Evolutionary conservation across 2,888 invertebrate genomes (phyloP).

Genomic region (Tholera decimalis): DNA sequence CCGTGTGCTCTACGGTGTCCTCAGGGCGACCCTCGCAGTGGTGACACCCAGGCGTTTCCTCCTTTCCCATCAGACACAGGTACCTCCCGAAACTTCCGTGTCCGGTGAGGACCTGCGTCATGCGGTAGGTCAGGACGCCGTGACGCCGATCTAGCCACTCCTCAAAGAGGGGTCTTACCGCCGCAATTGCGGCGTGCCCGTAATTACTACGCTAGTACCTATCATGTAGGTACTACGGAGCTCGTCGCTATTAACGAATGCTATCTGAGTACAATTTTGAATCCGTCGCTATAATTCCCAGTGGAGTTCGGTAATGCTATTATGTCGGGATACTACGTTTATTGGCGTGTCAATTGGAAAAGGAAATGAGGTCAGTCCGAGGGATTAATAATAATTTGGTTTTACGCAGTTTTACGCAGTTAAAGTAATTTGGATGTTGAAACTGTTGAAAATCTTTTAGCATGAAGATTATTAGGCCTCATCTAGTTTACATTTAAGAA

Average conservation of each 20-base stretch:
- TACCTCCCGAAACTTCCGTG: too few species aligned
- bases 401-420: background rate
- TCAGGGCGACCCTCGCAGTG: too few species aligned
- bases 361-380: slow-evolving; percentile 21
- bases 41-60: too few species aligned
- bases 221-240: background rate
- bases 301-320: slow-evolving; percentile 26
- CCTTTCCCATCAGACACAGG: too few species aligned
- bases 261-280: slow-evolving; percentile 23
- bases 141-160: too few species aligned
- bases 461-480: too few species aligned
- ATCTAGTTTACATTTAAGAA: too few species aligned
- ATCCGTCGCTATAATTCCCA: slow-evolving; percentile 33
- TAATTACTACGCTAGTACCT: background rate
- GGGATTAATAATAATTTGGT: background rate
- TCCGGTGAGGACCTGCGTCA: too few species aligned
- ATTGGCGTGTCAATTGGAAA: slow-evolving; percentile 18
- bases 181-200: too few species aligned
- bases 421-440: slow-evolving; percentile 5
- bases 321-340: slow-evolving; percentile 12
- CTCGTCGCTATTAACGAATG: slow-evolving; percentile 2
- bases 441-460: background rate
- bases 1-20: too few species aligned
- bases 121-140: too few species aligned
- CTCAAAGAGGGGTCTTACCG: too few species aligned